These are phyloP conservation scores for Radopholus similis DNA, from an alignment of 1,140 invertebrate species.

Conservation along the genomic window DNA sequence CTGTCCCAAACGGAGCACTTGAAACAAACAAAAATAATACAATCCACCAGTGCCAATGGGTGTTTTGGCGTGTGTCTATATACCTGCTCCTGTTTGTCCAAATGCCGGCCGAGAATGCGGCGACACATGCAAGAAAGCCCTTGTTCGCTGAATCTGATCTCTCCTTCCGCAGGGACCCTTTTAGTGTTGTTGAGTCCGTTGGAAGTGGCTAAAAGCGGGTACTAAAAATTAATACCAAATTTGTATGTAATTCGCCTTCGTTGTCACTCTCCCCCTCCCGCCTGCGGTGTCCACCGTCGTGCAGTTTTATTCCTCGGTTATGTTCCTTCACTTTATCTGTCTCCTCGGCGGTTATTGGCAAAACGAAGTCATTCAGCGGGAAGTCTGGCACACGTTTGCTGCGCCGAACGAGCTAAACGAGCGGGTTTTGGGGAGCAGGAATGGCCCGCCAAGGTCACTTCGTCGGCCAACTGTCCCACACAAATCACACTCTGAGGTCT, in stretches of 20 bases:
- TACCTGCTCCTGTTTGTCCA: conserved; percentile 19
- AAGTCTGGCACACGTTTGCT: neutral
- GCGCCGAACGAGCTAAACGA: conserved; percentile 4
- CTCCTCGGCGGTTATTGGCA: conserved; percentile 2
- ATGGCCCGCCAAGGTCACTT: neutral
- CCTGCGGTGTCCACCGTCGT: too few species aligned
- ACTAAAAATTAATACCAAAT: too few species aligned
- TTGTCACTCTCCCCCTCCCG: too few species aligned
- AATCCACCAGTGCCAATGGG: too few species aligned
- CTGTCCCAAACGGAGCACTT: conserved; percentile 19
- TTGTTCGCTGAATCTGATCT: neutral
- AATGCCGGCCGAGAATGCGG: conserved; percentile 7
- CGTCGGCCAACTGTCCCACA: conserved; percentile 4
- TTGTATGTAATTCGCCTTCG: too few species aligned
- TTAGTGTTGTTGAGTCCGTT: neutral
- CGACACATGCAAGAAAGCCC: conserved; percentile 14
- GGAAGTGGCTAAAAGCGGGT: neutral
- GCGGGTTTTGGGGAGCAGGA: neutral
- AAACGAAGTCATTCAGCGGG: conserved; percentile 2
- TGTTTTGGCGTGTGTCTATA: too few species aligned
- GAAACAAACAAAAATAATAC: too few species aligned
- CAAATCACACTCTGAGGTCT: conserved; percentile 5
- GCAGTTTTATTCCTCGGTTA: conserved; percentile 8
- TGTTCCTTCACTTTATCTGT: conserved; percentile 9
- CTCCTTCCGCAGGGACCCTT: neutral